Conservation (phyloP, 2,888 invertebrate species). For the Ectropis crepuscularia region DNA sequence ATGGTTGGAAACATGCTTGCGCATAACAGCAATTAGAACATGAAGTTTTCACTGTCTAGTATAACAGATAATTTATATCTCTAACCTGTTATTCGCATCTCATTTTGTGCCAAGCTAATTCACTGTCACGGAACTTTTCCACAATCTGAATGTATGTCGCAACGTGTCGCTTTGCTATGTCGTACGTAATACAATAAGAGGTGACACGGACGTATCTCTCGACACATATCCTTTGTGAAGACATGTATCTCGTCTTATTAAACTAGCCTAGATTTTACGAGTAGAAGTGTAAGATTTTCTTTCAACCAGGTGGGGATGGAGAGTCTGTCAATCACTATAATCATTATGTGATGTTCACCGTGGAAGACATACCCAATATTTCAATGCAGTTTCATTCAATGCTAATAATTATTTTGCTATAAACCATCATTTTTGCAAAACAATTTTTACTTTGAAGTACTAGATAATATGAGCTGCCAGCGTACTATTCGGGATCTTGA, state of each 20-base stretch:
- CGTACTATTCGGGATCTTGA: no score
- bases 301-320: not conserved
- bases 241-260: conserved; percentile 20
- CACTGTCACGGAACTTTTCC: not conserved
- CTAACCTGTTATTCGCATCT: not conserved
- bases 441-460: no score
- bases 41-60: not conserved
- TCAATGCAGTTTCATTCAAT: no score
- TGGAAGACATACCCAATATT: no score
- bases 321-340: not conserved
- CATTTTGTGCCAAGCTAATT: conserved; percentile 9
- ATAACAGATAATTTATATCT: not conserved
- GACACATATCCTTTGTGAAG: conserved; percentile 25
- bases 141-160: conserved; percentile 4
- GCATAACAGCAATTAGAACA: not conserved
- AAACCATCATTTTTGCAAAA: no score
- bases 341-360: no score
- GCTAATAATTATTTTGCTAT: no score
- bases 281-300: not conserved
- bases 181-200: conserved; percentile 28
- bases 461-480: no score
- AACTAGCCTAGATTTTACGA: conserved; percentile 5
- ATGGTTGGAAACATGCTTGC: no score
- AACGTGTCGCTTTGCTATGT: conserved; percentile 42
- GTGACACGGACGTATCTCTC: conserved; percentile 27